Evolutionary conservation across 2,888 invertebrate genomes (phyloP).

Genomic region (Lithophane leautieri): DNA sequence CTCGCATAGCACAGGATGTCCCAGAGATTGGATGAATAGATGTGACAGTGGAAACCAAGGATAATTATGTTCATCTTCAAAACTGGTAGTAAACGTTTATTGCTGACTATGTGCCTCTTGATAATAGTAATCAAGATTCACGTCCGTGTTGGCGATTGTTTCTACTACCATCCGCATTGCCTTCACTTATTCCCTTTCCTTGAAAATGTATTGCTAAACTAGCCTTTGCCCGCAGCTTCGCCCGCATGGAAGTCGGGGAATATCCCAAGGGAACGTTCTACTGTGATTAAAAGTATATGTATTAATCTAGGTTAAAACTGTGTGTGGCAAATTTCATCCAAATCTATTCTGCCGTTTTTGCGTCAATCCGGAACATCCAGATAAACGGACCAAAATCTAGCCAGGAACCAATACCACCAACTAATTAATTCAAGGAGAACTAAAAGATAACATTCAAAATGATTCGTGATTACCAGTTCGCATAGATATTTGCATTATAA

Average conservation of each 20-base stretch:
- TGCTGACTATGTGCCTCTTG: not conserved
- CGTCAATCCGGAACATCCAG: too few relatives aligned
- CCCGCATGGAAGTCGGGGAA: too few relatives aligned
- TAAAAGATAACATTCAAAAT: too few relatives aligned
- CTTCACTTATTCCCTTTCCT: not conserved
- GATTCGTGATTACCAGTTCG: not conserved
- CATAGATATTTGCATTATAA: not conserved
- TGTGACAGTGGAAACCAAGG: constrained; percentile 14
- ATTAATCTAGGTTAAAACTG: too few relatives aligned
- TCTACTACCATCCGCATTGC: not conserved
- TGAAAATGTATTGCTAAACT: not conserved
- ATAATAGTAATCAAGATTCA: not conserved
- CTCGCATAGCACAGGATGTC: constrained; percentile 61
- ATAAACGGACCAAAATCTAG: not conserved
- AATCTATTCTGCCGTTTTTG: too few relatives aligned
- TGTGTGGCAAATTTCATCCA: too few relatives aligned
- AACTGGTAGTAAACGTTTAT: not conserved
- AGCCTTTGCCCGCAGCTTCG: too few relatives aligned
- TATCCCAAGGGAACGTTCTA: too few relatives aligned
- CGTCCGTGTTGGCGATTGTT: not conserved
- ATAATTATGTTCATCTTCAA: not conserved
- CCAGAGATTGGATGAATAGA: constrained; percentile 42
- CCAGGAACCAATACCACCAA: not conserved
- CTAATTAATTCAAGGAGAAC: not conserved
- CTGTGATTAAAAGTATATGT: too few relatives aligned